Percentiles rank a stretch among this genome's conserved stretches.
These are phyloP conservation scores for crab-eating macaque (Macaca fascicularis) DNA, from an alignment of 2,113 vertebrate genomes.

Conservation along the genomic window DNA sequence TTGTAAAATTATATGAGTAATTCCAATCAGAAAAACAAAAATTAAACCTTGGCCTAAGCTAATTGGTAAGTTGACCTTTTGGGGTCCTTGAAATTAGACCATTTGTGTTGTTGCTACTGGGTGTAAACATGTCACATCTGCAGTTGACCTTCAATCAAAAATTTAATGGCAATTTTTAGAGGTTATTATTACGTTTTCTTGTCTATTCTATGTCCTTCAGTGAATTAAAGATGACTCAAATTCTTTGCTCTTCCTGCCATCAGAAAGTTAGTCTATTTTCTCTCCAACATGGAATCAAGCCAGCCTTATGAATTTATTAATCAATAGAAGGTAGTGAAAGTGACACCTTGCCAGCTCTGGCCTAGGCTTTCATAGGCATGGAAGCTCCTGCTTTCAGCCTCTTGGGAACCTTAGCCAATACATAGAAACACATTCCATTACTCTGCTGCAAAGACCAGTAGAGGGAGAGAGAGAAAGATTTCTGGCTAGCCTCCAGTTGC, in stretches of 20 bases:
- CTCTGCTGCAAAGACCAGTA: neutral
- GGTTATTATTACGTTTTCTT: neutral
- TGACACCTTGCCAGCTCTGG: neutral
- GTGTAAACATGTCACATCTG: neutral
- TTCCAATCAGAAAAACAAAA: neutral
- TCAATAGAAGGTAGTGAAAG: neutral
- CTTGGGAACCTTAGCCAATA: neutral
- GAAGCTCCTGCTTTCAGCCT: neutral
- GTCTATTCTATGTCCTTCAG: neutral
- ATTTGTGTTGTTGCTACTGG: neutral
- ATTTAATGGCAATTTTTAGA: neutral
- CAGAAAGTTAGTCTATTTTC: neutral
- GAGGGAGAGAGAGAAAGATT: neutral
- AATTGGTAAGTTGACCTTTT: constrained; percentile 4
- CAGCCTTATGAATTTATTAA: neutral
- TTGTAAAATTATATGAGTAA: constrained; percentile 38
- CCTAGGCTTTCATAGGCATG: neutral
- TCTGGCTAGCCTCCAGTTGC: neutral
- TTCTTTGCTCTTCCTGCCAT: neutral
- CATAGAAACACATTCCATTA: neutral
- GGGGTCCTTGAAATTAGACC: neutral
- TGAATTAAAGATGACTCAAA: neutral
- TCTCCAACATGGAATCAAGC: neutral
- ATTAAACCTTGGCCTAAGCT: neutral
- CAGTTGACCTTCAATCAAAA: neutral